A percentile compares a stretch with the other conserved stretches of the same genome.
phyloP scores from a whole-genome alignment of 2,113 vertebrate genomes.

The Ammodramus savannarum region DNA sequence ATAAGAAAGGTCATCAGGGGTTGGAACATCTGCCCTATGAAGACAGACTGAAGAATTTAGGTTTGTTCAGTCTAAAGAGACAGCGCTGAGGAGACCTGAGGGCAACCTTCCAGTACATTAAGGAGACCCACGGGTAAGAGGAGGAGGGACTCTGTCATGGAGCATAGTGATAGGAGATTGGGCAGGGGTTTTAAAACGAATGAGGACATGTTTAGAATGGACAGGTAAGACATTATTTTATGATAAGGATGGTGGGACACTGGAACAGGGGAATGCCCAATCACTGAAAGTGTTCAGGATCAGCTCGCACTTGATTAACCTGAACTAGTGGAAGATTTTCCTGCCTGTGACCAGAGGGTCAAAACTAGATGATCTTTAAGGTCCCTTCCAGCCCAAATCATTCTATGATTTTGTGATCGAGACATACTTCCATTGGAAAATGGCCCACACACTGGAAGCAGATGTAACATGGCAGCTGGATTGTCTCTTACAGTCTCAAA shows the following conservation, averaged over 20 bases:
- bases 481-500: not conserved
- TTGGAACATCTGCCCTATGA: not conserved
- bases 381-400: not conserved
- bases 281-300: not conserved
- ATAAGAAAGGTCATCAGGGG: not conserved
- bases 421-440: not conserved
- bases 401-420: not conserved
- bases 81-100: fast-evolving
- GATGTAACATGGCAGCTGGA: not conserved
- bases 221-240: not conserved
- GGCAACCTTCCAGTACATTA: not conserved
- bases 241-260: fast-evolving
- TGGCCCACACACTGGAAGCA: not conserved
- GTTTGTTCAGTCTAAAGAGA: not conserved
- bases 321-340: not conserved
- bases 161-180: not conserved
- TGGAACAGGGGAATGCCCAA: not conserved
- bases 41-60: not conserved
- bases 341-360: fast-evolving
- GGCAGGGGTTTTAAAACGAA: not conserved
- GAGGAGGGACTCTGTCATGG: not conserved
- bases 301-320: not conserved
- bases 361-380: not conserved
- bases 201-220: not conserved
- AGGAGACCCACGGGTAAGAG: not conserved